Evolutionary conservation across 1,140 invertebrate species (phyloP), one percentile per base, ranked within the genome.

Genomic region (Penaeus chinensis): DNA sequence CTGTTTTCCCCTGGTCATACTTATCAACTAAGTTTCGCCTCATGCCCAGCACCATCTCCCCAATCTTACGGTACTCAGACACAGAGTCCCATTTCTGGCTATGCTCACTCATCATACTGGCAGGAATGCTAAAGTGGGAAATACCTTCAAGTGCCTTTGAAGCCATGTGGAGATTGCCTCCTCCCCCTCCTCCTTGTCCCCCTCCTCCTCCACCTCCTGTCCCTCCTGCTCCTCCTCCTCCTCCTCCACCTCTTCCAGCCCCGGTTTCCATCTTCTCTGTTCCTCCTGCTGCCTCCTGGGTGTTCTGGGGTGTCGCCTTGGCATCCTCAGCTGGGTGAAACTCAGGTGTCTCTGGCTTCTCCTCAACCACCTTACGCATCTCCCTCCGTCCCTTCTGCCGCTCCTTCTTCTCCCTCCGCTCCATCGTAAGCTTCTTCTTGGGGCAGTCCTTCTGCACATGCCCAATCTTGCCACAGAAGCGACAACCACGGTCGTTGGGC

Each of bases 401-500:
- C 27, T 85, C 84, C n/a, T 88, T 86, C 47, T 86, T 82, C 5
- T 87, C 85, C n/a, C 69, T 62, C 27, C 61, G 71, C 54, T 87
- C 85, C 63, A 82, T 81, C n/a, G 71, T 87, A 0, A 82, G 42
- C 78, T 69, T 80, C 22, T 87, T 87, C 47, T 87, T 87, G 3
- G 90, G 89, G 91, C 94, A 95, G 61, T 94, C 93, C 88, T 93
- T 93, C 4, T 93, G 93, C 88, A 94, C 93, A 91, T 95, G 94
- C 60, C 94, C 94, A 87, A 94, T 94, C 90, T 93, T 93, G 74
- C 93, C 93, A 91, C 94, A 95, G 27, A 92, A 91, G 47, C 93
- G 92, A 91, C 94, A 95, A 54, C 94, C 93, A 42, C 94, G 90
- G 90, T 94, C 94, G 90, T 93, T 93, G 11, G 94, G 94, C 24